Evolutionary conservation across 2,113 vertebrate genomes (phyloP).

Genomic region (mouse (Mus musculus)): DNA sequence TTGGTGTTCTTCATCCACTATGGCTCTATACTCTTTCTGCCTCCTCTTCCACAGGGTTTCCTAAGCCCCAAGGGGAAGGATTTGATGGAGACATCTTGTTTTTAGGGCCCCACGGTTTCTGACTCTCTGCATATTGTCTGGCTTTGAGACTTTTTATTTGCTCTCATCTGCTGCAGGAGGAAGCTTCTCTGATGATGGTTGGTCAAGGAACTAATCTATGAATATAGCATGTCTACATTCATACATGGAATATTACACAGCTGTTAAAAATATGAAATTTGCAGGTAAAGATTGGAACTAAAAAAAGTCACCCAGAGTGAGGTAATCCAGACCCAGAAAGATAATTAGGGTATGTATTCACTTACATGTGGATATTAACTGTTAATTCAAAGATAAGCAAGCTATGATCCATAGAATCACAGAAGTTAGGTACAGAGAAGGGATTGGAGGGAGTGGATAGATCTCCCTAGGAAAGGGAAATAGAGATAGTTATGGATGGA

Average conservation of each 20-base stretch:
- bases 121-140: not conserved
- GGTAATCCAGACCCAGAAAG: not conserved
- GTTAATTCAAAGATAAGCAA: not conserved
- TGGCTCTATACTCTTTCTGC: not conserved
- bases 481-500: not conserved
- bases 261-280: not conserved
- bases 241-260: not conserved
- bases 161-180: not conserved
- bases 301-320: not conserved
- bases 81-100: not conserved
- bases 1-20: not conserved
- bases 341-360: not conserved
- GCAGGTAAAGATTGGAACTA: not conserved
- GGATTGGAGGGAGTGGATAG: not conserved
- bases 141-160: not conserved
- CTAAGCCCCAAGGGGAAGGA: not conserved
- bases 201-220: not conserved
- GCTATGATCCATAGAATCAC: not conserved
- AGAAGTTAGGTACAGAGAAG: not conserved
- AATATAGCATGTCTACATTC: not conserved
- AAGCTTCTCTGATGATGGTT: not conserved
- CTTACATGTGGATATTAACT: not conserved
- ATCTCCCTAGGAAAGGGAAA: not conserved
- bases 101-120: not conserved
- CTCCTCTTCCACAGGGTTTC: not conserved